Percentiles rank a stretch among this genome's conserved stretches.
These are phyloP conservation scores for Spermophilus dauricus DNA, from an alignment of 2,113 vertebrate species.

Conservation along the genomic window DNA sequence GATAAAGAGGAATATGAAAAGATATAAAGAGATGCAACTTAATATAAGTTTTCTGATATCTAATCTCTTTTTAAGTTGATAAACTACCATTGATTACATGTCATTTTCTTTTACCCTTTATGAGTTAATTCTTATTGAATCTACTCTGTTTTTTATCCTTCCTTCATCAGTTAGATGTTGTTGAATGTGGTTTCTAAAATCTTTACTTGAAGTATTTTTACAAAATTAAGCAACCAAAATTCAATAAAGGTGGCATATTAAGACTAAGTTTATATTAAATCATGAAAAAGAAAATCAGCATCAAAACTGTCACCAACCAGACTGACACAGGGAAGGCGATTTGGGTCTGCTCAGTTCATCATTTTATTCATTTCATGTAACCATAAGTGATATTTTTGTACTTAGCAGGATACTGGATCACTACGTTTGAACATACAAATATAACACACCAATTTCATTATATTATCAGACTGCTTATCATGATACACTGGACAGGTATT, in stretches of 20 bases:
- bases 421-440: background rate
- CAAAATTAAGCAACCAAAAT: background rate
- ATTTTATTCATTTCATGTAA: conserved; percentile 8
- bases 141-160: background rate
- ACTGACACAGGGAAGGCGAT: background rate
- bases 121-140: background rate
- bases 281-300: background rate
- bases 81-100: background rate
- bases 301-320: background rate
- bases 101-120: background rate
- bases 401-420: background rate
- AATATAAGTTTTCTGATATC: background rate
- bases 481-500: background rate
- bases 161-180: background rate
- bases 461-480: background rate
- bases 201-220: background rate
- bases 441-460: background rate
- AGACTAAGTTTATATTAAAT: background rate
- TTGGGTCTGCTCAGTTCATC: background rate
- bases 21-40: background rate
- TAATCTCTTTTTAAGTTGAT: background rate
- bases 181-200: conserved; percentile 13
- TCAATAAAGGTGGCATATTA: background rate
- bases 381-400: background rate
- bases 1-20: background rate